A percentile compares a stretch with the other conserved stretches of the same genome.
phyloP scores from a whole-genome alignment of 1,140 invertebrate genomes.

The Tetragonula clypearis region DNA sequence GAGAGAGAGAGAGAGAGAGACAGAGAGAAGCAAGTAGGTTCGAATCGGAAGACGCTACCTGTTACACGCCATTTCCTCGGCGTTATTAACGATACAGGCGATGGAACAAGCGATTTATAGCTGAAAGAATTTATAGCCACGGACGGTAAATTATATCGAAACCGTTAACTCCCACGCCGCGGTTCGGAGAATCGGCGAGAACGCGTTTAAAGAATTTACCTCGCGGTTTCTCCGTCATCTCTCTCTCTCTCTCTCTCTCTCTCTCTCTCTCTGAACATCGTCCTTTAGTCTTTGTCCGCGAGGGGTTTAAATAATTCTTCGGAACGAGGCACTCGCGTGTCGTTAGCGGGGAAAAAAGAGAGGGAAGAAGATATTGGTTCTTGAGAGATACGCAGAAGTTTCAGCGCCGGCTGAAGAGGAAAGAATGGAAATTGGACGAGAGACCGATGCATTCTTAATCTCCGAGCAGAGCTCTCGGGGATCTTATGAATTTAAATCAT shows the following conservation, averaged over 20 bases:
- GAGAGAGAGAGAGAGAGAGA: background rate
- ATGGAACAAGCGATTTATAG: constrained; percentile 20
- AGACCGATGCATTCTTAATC: constrained; percentile 21
- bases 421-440: constrained; percentile 3
- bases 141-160: constrained; percentile 23
- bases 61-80: constrained; percentile 23
- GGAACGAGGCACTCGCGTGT: background rate
- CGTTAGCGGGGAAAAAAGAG: background rate
- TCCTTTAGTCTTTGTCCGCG: background rate
- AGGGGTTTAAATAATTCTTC: constrained; percentile 2
- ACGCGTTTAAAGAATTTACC: constrained; percentile 5
- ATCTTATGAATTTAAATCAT: constrained; percentile 31
- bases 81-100: constrained; percentile 14
- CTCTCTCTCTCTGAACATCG: background rate
- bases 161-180: background rate
- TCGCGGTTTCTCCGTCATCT: background rate
- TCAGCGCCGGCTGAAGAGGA: background rate
- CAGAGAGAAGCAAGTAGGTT: background rate
- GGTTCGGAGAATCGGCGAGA: background rate
- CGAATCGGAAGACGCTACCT: constrained; percentile 33
- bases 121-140: constrained; percentile 18
- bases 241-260: too few relatives aligned
- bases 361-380: background rate
- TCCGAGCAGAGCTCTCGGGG: background rate
- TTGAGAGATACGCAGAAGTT: too few relatives aligned